A percentile compares a stretch with the other conserved stretches of the same genome.
These are phyloP conservation scores for Rhabdomys pumilio DNA, from an alignment of 2,797 vertebrate species.

Conservation along the genomic window DNA sequence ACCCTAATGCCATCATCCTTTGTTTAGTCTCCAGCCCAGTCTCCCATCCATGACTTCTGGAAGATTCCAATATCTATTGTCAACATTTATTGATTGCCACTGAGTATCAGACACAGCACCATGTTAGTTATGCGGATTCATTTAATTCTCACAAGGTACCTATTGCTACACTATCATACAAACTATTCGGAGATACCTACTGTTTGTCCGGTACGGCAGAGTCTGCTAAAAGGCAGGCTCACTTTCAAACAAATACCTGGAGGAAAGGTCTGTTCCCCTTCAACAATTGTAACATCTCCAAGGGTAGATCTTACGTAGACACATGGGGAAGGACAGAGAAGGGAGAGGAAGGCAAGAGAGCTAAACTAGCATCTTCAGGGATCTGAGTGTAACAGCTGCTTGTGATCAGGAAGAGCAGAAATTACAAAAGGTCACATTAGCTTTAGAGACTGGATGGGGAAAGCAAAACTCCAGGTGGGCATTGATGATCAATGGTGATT, in stretches of 20 bases:
- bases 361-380: neutral
- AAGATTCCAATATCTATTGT: neutral
- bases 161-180: neutral
- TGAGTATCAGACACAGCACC: neutral
- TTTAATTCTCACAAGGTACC: neutral
- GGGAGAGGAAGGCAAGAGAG: neutral
- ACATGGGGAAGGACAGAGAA: neutral
- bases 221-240: neutral
- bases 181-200: neutral
- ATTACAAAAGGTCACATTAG: neutral
- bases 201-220: neutral
- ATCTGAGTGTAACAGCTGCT: neutral
- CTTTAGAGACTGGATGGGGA: neutral
- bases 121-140: neutral
- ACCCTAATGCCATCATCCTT: neutral
- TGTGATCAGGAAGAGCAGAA: neutral
- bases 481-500: neutral
- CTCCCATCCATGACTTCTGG: neutral
- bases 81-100: neutral
- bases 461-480: neutral
- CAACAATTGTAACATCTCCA: neutral
- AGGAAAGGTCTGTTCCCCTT: neutral
- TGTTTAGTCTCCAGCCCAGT: neutral
- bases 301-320: neutral
- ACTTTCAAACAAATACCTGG: neutral